These are phyloP conservation scores for Pyrochroa serraticornis DNA, from an alignment of 2,888 invertebrate genomes.

Conservation along the genomic window DNA sequence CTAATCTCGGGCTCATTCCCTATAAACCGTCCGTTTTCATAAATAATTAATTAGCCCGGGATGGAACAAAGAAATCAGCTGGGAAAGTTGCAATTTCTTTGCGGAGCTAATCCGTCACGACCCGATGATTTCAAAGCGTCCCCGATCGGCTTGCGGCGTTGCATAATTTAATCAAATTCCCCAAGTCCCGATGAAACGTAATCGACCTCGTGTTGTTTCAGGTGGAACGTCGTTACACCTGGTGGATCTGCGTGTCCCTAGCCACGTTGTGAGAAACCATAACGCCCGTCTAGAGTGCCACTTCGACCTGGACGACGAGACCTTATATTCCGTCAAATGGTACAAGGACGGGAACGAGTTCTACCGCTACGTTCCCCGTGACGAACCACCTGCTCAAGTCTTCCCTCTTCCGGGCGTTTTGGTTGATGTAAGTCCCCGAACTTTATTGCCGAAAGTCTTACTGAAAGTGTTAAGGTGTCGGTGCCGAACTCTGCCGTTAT, in stretches of 20 bases:
- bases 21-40: too few relatives aligned
- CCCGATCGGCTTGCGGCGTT: neutral
- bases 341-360: conserved; percentile 91
- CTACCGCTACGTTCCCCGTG: conserved; percentile 84
- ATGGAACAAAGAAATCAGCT: too few relatives aligned
- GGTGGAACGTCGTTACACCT: conserved; percentile 64
- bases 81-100: too few relatives aligned
- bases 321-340: conserved; percentile 89
- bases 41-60: too few relatives aligned
- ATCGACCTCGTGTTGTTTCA: conserved; percentile 42
- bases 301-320: conserved; percentile 82
- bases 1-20: too few relatives aligned
- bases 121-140: too few relatives aligned
- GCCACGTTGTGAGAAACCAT: conserved; percentile 79
- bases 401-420: conserved; percentile 81
- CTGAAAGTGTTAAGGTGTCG: neutral
- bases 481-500: neutral
- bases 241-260: conserved; percentile 80
- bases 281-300: conserved; percentile 79
- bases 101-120: too few relatives aligned
- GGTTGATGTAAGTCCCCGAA: conserved; percentile 75
- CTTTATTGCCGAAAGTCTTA: conserved; percentile 7
- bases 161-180: conserved; percentile 2
- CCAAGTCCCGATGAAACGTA: neutral
- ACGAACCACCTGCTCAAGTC: conserved; percentile 79